Percentiles rank a stretch among this genome's conserved stretches.
These are phyloP conservation scores for Chrysina gloriosa DNA, from an alignment of 2,888 invertebrate genomes.

Conservation along the genomic window DNA sequence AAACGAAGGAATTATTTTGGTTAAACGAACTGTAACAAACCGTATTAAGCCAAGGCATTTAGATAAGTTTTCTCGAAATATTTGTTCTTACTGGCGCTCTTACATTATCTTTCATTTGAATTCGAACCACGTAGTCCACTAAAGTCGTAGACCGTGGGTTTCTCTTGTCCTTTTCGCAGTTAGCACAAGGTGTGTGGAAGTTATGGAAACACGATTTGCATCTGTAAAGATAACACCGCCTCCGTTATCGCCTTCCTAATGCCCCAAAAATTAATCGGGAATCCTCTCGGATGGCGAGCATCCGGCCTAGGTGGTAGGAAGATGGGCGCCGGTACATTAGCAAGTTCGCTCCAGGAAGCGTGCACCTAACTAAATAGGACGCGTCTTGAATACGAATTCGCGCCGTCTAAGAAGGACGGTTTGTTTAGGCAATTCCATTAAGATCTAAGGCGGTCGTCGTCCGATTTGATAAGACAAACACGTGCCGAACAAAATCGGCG, in stretches of 20 bases:
- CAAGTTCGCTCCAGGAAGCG: constrained; percentile 1
- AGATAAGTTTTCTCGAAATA: too few relatives aligned
- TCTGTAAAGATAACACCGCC: background rate
- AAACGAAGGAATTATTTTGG: too few relatives aligned
- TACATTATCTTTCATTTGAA: too few relatives aligned
- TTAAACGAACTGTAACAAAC: too few relatives aligned
- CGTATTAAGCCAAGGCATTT: too few relatives aligned
- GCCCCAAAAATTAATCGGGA: constrained; percentile 6
- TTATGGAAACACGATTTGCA: background rate
- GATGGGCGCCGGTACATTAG: background rate
- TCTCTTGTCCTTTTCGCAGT: too few relatives aligned
- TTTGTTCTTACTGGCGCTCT: too few relatives aligned
- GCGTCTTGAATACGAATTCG: constrained; percentile 24
- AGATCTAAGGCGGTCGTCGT: background rate
- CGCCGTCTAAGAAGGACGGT: background rate
- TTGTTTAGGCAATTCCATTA: constrained; percentile 37
- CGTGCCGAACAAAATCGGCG: background rate
- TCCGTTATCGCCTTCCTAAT: background rate
- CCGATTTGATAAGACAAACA: constrained; percentile 34
- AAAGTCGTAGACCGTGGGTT: too few relatives aligned
- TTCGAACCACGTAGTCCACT: too few relatives aligned
- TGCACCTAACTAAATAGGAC: constrained; percentile 24
- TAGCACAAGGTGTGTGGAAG: background rate
- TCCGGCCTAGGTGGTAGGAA: background rate
- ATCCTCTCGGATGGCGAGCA: background rate